Evolutionary conservation across 2,797 vertebrate species (phyloP), one percentile per base, ranked within the genome.

Genomic region (Taenioides sp.): DNA sequence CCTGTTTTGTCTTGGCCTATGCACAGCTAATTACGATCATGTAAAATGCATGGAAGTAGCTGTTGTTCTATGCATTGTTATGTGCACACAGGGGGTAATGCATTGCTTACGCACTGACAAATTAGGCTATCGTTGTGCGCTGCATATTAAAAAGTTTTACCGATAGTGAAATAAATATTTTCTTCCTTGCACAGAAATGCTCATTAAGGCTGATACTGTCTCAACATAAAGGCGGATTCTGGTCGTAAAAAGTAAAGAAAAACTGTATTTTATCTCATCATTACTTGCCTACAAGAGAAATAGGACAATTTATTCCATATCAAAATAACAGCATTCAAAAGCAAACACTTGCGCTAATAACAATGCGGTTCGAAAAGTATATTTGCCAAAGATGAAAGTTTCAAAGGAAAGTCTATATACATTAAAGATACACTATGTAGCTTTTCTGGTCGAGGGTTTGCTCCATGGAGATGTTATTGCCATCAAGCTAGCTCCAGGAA

Each of bases 131-230:
- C 78, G 65, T 78, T 72, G 28, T 71, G 52, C 50, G 37, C 6
- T 71, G 47, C 57, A 75, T 40, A 37, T 72, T 57, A 52, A 72
- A 73, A 72, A 57, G 55, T 11, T 69, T 77, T 57, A 50, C 57
- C 64, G 70, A 71, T 55, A 60, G 73, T 70, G 43, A 0, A 0
- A 54, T 28, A 54, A 54, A 34, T 54, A n/a, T 54, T 67, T 49
- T 55, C 72, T 70, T 68, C 68, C 9, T n/a, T 10, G 12, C 49
- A 59, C 3, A 72, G 17, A 63, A 78, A 67, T 64, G 22, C 74
- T 83, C 70, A 82, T 80, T 71, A 83, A 73, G 5, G 20, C 65
- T 76, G 68, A 67, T 47, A 43, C 71, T 63, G 57, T 70, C 62
- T 70, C 27, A 78, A 62, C 68, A 75, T 34, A 17, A 61, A 69